Evolutionary conservation across 2,113 vertebrate genomes (phyloP).

Genomic region (Emberiza fucata): DNA sequence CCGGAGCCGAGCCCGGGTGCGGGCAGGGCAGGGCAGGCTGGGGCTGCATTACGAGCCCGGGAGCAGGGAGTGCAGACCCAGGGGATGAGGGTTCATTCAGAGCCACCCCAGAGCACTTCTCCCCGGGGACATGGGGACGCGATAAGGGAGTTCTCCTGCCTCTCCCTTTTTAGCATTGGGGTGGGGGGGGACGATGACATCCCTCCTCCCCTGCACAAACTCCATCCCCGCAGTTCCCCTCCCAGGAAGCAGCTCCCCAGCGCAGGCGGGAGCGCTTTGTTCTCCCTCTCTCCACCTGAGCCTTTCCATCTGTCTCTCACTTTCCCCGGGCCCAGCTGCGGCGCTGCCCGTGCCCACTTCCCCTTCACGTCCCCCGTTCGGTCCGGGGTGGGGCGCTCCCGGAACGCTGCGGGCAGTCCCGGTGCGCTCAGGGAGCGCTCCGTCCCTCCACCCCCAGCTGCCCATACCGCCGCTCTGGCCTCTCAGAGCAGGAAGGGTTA

Average conservation of each 20-base stretch:
- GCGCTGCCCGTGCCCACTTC: neutral
- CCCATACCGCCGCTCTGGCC: accelerated
- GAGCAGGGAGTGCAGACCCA: too few species aligned
- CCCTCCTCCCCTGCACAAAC: neutral
- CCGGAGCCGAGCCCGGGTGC: neutral
- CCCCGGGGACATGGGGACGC: accelerated
- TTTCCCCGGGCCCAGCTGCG: neutral
- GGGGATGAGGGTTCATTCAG: neutral
- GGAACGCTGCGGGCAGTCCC: neutral
- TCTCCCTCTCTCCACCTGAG: neutral
- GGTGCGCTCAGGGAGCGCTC: too few species aligned
- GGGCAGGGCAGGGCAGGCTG: neutral
- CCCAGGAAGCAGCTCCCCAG: neutral
- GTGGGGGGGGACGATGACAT: too few species aligned
- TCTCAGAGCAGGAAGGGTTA: neutral
- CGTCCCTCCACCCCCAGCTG: accelerated
- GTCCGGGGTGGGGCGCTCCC: neutral
- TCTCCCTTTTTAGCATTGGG: too few species aligned
- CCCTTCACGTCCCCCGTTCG: neutral
- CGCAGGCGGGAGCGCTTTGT: neutral
- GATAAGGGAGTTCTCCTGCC: neutral
- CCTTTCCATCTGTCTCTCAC: neutral
- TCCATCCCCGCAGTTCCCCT: neutral
- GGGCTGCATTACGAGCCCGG: neutral
- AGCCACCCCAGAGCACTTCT: too few species aligned